Conservation (phyloP, 2,888 invertebrate genomes). For the Nephrotoma appendiculata region DNA sequence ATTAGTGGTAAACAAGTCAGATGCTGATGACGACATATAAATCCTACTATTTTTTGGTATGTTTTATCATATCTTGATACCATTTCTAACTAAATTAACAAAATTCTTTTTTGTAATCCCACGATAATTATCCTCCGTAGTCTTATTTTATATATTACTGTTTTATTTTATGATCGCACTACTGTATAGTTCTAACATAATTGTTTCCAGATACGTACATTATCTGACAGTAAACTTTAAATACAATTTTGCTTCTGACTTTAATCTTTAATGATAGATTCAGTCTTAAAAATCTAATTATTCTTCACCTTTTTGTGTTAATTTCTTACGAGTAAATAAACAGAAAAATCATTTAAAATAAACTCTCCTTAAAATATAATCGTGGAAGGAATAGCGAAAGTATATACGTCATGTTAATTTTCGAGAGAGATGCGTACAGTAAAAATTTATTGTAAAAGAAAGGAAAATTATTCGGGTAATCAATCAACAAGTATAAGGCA, state of each 20-base stretch:
- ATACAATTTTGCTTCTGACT: not conserved
- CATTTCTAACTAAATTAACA: too few species aligned
- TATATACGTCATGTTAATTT: not conserved
- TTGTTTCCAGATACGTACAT: too few species aligned
- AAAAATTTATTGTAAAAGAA: not conserved
- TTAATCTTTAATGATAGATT: not conserved
- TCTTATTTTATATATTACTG: too few species aligned
- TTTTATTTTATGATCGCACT: too few species aligned
- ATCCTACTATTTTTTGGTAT: too few species aligned
- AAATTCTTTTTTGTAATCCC: too few species aligned
- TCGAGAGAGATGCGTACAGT: not conserved
- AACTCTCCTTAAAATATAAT: not conserved
- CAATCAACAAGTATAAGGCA: not conserved
- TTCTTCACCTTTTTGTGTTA: not conserved
- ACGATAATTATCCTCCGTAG: too few species aligned
- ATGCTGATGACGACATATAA: too few species aligned
- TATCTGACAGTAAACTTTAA: too few species aligned
- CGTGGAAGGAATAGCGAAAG: not conserved
- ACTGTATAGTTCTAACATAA: too few species aligned
- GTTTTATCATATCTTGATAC: too few species aligned
- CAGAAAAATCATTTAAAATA: not conserved
- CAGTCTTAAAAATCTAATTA: not conserved
- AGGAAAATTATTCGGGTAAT: not conserved
- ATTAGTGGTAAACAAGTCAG: too few species aligned
- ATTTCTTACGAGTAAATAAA: not conserved